Evolutionary conservation across 2,113 vertebrate genomes (phyloP).

Genomic region (Pterocles orientalis): DNA sequence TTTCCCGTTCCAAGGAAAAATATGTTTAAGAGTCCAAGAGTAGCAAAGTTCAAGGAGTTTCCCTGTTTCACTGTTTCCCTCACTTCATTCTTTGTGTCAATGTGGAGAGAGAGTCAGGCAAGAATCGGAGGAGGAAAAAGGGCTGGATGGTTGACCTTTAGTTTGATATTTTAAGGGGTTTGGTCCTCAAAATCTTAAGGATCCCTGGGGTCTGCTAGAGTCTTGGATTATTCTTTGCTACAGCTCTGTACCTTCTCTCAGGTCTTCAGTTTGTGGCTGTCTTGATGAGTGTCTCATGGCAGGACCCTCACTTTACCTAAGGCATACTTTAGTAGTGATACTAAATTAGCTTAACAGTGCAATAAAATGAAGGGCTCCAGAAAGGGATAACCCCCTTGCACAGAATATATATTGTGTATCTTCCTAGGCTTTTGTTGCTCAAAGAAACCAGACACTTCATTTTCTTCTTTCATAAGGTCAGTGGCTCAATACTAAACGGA

Average conservation of each 20-base stretch:
- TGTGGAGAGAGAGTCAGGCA: background rate
- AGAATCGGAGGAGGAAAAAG: background rate
- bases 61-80: constrained; percentile 28
- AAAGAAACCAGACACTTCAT: background rate
- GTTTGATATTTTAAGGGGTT: background rate
- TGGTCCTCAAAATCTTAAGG: background rate
- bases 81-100: background rate
- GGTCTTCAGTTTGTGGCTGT: background rate
- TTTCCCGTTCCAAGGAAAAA: constrained; percentile 52
- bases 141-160: background rate
- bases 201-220: background rate
- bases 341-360: background rate
- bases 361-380: background rate
- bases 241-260: background rate
- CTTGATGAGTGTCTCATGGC: background rate
- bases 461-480: background rate
- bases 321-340: background rate
- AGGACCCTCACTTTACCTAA: background rate
- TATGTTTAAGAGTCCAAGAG: background rate
- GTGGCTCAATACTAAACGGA: background rate
- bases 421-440: background rate
- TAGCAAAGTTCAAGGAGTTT: constrained; percentile 28
- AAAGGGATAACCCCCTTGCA: background rate
- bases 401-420: background rate
- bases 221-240: background rate